Evolutionary conservation across 1,140 invertebrate genomes (phyloP), one percentile per base, ranked within the genome.

Genomic region (Caerostris extrusa): DNA sequence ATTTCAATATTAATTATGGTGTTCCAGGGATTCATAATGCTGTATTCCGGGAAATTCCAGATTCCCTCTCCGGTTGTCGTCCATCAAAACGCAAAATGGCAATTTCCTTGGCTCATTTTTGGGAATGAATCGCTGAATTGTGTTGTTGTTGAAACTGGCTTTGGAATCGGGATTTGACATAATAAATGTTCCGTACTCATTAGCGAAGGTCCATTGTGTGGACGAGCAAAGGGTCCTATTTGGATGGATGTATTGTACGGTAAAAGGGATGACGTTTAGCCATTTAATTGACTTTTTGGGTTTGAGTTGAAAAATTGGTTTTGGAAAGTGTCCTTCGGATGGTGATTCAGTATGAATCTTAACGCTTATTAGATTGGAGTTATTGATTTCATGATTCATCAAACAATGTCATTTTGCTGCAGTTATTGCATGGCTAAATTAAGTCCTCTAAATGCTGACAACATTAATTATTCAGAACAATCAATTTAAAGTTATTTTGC

Each of bases 51-150:
- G 61, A 64, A 12, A 14, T 61, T 61, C 60, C 69, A 4, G 85
- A 50, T 87, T 50, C 58, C 8, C 58, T 87, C 50, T 87, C 57
- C 85, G 85, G 58, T 87, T 87, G 85, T 50, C 85, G 50, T 87
- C 34, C 57, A 60, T 87, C 85, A 87, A 87, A 87, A 61, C 50
- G 85, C 56, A 87, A 87, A 87, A 87, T 87, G 56, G 34, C 56
- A 60, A 34, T 19, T 34, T 61, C 19, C 19, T 34, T 34, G 58
- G 60, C 34, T 61, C 34, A 50, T 60, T 85, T 85, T 85, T 77
- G 14, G 19, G 56, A 14, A 87, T 87, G 19, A 8, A 0, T 3
- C 57, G 10, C 34, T 87, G 58, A 60, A 87, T 34, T 34, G 0
- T 53, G 57, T 4, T 58, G n/a, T 58, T 58, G 17, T 57, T 14